Conservation (phyloP, 2,113 vertebrate genomes). For the Pampusana beccarii region DNA sequence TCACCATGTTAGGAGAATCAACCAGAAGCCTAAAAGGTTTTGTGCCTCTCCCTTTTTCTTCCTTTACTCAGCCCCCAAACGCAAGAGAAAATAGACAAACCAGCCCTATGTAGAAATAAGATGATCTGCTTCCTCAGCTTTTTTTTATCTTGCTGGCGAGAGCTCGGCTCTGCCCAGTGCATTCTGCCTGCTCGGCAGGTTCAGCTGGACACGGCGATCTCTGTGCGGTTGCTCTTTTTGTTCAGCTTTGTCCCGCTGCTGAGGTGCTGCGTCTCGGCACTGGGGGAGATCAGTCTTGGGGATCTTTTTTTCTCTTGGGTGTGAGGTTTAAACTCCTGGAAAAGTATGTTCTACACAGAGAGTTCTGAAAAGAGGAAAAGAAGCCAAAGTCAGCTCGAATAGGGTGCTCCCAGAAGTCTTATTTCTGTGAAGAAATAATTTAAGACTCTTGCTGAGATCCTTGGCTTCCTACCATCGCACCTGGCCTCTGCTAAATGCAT, state of each 20-base stretch:
- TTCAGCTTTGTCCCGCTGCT: neutral
- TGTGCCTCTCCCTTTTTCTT: neutral
- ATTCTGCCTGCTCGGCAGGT: conserved; percentile 44
- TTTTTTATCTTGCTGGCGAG: neutral
- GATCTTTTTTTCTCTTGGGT: neutral
- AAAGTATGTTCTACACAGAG: neutral
- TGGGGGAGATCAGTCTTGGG: neutral
- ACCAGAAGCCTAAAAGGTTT: neutral
- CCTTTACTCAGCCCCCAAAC: neutral
- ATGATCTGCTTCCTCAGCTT: neutral
- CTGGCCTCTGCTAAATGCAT: neutral
- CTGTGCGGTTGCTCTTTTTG: neutral
- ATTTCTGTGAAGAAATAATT: neutral
- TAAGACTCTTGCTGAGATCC: neutral
- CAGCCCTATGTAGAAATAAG: neutral
- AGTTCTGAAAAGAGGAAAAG: neutral
- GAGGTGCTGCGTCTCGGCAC: neutral
- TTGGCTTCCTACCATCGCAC: neutral
- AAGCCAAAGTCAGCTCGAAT: neutral
- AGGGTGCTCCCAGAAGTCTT: neutral
- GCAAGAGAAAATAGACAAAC: neutral
- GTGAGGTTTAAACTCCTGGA: neutral
- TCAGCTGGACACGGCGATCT: neutral
- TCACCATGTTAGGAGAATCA: neutral
- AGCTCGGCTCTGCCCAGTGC: neutral